phyloP scores from a whole-genome alignment of 2,797 vertebrate species.

The Zalophus californianus region DNA sequence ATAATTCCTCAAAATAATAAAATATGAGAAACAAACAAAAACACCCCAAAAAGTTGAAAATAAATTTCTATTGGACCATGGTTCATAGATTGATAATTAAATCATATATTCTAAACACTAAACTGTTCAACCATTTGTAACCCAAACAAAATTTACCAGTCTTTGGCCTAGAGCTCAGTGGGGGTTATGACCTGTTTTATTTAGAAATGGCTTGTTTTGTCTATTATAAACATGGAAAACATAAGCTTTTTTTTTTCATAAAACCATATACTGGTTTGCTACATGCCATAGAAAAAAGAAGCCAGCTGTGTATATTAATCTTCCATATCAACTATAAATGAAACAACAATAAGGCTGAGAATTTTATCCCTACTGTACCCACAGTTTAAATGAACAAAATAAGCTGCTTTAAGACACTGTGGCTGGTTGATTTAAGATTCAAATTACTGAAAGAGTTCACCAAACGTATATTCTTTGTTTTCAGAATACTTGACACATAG shows the following conservation, averaged over 20 bases:
- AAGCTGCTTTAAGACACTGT: constrained; percentile 51
- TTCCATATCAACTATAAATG: background rate
- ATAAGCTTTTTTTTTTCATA: constrained; percentile 33
- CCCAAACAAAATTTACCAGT: constrained; percentile 25
- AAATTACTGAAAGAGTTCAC: constrained; percentile 66
- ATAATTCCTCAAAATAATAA: constrained; percentile 35
- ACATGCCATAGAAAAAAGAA: constrained; percentile 31
- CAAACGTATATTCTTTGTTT: constrained; percentile 71
- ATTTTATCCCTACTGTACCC: constrained; percentile 4
- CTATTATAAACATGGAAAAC: constrained; percentile 40
- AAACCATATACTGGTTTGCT: constrained; percentile 57
- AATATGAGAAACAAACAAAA: background rate
- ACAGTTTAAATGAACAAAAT: constrained; percentile 63
- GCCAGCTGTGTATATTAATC: constrained; percentile 15
- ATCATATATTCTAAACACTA: background rate
- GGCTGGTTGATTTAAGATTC: constrained; percentile 65
- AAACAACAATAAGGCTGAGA: constrained; percentile 25
- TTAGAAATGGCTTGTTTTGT: constrained; percentile 66
- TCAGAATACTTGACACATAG: constrained; percentile 60
- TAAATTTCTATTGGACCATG: constrained; percentile 28
- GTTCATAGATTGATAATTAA: background rate
- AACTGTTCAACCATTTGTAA: constrained; percentile 53
- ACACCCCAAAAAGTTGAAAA: background rate
- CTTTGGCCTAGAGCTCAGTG: constrained; percentile 32
- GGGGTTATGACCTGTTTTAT: constrained; percentile 50